A percentile compares a stretch with the other conserved stretches of the same genome.
These are phyloP conservation scores for Lepisosteus oculatus DNA, from an alignment of 2,113 vertebrate genomes.

Conservation along the genomic window DNA sequence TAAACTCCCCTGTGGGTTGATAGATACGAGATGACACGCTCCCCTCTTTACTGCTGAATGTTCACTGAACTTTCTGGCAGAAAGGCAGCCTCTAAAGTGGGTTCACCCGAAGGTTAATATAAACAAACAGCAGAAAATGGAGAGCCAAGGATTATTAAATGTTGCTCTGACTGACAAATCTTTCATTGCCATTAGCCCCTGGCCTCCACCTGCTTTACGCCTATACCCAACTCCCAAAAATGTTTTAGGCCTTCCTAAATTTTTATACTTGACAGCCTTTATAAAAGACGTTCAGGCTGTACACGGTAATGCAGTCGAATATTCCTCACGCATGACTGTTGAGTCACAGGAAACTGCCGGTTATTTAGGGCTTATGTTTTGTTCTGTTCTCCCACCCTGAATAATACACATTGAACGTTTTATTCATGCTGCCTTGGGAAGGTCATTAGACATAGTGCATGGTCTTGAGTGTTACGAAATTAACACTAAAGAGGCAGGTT, in stretches of 20 bases:
- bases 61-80: slow-evolving; percentile 89
- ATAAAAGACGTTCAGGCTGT: slow-evolving; percentile 12
- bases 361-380: no score
- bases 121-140: slow-evolving; percentile 90
- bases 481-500: no score
- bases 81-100: slow-evolving; percentile 91
- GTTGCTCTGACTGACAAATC: slow-evolving; percentile 83
- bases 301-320: background rate
- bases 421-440: no score
- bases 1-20: slow-evolving; percentile 86
- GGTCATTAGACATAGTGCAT: no score
- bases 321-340: background rate
- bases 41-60: slow-evolving; percentile 82
- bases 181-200: slow-evolving; percentile 90
- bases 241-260: slow-evolving; percentile 34
- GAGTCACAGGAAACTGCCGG: background rate
- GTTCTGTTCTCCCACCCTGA: no score
- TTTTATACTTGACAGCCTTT: slow-evolving; percentile 37
- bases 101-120: slow-evolving; percentile 97
- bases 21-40: slow-evolving; percentile 90
- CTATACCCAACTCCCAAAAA: slow-evolving; percentile 44
- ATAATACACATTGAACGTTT: no score
- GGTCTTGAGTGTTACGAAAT: no score
- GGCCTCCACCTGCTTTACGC: slow-evolving; percentile 65
- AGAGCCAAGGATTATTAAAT: slow-evolving; percentile 87